phyloP scores from a whole-genome alignment of 2,113 vertebrate species.

The Origma solitaria region DNA sequence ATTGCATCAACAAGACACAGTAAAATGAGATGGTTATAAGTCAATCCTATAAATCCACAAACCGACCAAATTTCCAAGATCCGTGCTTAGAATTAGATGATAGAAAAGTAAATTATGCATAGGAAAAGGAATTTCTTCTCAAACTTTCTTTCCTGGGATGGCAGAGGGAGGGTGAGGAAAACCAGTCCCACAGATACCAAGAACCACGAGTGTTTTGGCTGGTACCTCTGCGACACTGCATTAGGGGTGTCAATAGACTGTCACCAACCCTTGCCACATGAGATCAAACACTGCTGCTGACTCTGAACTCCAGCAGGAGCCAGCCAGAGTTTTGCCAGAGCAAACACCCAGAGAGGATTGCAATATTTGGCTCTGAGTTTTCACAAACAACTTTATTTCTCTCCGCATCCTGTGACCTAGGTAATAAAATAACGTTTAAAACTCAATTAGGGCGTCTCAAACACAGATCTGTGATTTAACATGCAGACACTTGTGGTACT shows the following conservation, averaged over 20 bases:
- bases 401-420: neutral
- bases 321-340: neutral
- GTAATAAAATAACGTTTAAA: conserved; percentile 8
- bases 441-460: neutral
- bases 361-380: neutral
- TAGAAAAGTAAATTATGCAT: neutral
- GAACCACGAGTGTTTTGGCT: neutral
- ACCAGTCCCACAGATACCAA: neutral
- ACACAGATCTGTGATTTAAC: neutral
- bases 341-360: neutral
- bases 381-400: neutral
- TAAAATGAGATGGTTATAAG: neutral
- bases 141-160: neutral
- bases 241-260: fast-evolving
- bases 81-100: neutral
- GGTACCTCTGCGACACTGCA: neutral
- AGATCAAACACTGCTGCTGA: neutral
- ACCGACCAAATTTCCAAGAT: neutral
- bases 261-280: neutral
- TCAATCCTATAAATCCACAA: neutral
- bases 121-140: neutral
- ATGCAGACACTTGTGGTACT: neutral
- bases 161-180: neutral
- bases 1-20: neutral
- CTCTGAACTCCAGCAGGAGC: neutral